Evolutionary conservation across 2,797 vertebrate species (phyloP), one percentile per base, ranked within the genome.

Genomic region (Pygocentrus nattereri): DNA sequence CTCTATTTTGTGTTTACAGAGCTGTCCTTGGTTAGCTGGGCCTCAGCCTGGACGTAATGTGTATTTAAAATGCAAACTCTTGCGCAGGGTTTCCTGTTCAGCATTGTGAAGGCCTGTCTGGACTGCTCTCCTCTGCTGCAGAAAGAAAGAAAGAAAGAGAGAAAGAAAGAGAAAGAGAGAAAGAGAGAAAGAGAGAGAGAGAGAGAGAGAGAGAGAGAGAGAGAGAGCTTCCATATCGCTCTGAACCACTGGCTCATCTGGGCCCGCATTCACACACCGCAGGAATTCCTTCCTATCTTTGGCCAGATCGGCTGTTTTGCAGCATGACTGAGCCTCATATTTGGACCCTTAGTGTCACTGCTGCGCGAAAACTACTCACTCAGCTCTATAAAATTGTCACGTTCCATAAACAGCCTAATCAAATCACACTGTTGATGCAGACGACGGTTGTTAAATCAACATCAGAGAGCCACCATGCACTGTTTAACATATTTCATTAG

Each of bases 1-100:
- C 41, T 78, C 38, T 84, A 50, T 94, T 91, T 90, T 82, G 91
- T 95, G 95, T 98, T 97, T 96, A 96, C 92, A 91, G 93, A 95
- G 93, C 94, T 95, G 95, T 97, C 95, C 94, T 94, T 95, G 94
- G 93, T 95, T 93, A 95, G 94, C 93, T 93, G 94, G 95, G 95
- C 91, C 21, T 93, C 92, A 84, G 91, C 89, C 92, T 91, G 88
- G 92, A 93, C 94, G 94, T 92, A 92, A 52, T 15, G 18, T 34
- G 49, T 25, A 62, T 75, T 6, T 79, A 82, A 82, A 82, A 82
- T 23, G 13, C 31, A 68, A 65, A 50, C 52, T 79, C 38, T 72
- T 54, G 23, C 62, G 49, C 8, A 44, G 41, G 61, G 64, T 50
- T 68, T 82, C 70, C 75, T 78, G 41, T 65, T 82, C 21, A 73